Conservation (phyloP, 2,113 vertebrate species). For the Leptosomus discolor region DNA sequence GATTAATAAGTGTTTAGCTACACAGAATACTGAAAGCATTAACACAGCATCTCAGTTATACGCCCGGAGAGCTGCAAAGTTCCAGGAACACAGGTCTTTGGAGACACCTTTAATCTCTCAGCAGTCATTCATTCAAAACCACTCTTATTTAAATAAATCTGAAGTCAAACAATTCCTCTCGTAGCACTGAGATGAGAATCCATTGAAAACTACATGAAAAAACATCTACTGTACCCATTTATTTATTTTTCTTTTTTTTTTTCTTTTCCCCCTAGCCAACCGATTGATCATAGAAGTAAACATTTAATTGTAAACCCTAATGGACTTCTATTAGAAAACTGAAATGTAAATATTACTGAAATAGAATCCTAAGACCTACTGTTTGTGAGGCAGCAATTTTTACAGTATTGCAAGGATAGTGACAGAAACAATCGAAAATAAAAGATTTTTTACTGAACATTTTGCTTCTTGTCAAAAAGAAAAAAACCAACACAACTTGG, state of each 20-base stretch:
- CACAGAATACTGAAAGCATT: not conserved
- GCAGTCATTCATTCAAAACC: not conserved
- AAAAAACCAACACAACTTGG: not conserved
- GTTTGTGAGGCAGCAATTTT: not conserved
- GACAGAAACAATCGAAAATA: not conserved
- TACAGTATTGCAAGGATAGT: not conserved
- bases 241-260: not conserved
- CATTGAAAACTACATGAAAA: not conserved
- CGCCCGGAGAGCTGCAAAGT: not conserved
- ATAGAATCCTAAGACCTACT: not conserved
- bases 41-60: not conserved
- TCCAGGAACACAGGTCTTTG: not conserved
- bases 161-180: not conserved
- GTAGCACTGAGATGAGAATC: not conserved
- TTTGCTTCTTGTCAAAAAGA: not conserved
- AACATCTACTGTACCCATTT: not conserved
- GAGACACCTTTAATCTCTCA: not conserved
- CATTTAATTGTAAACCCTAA: not conserved
- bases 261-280: not conserved
- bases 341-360: not conserved
- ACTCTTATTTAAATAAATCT: not conserved
- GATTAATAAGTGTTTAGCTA: not conserved
- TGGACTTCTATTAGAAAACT: not conserved
- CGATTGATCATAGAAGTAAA: not conserved
- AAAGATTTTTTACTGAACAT: not conserved